Evolutionary conservation across 2,797 vertebrate genomes (phyloP).

Genomic region (Anas acuta): DNA sequence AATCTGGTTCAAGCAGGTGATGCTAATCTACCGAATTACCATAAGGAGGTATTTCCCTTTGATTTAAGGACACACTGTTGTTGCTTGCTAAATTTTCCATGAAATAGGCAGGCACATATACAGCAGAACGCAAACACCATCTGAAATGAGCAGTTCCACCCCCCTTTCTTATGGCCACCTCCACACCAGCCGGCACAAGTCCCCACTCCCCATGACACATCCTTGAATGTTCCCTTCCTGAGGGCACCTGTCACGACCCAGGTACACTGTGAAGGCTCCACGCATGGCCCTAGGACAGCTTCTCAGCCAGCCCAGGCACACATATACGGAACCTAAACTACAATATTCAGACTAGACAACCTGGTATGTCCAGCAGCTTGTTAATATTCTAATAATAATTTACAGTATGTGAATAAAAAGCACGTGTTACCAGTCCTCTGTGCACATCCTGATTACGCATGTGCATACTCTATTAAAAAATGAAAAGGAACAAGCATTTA

Average conservation of each 20-base stretch:
- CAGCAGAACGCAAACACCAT: fast-evolving
- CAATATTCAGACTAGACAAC: neutral
- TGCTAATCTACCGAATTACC: neutral
- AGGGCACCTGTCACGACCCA: neutral
- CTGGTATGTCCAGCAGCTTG: neutral
- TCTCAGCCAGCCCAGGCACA: fast-evolving
- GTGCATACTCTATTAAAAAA: neutral
- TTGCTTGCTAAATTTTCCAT: neutral
- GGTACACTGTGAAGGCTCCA: fast-evolving
- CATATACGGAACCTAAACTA: neutral
- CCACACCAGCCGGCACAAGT: neutral
- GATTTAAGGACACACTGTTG: neutral
- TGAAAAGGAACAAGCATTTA: neutral
- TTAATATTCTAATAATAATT: neutral
- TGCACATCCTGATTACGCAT: neutral
- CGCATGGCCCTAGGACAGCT: fast-evolving
- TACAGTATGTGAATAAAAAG: neutral
- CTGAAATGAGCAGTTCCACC: neutral
- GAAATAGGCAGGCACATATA: neutral
- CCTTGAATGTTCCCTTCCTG: neutral
- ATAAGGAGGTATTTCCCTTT: neutral
- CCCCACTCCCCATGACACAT: fast-evolving
- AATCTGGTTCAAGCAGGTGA: neutral
- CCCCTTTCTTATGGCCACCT: neutral
- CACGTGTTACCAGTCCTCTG: neutral